Evolutionary conservation across 2,888 invertebrate species (phyloP), one percentile per base, ranked within the genome.

Genomic region (Quadriops clusia): DNA sequence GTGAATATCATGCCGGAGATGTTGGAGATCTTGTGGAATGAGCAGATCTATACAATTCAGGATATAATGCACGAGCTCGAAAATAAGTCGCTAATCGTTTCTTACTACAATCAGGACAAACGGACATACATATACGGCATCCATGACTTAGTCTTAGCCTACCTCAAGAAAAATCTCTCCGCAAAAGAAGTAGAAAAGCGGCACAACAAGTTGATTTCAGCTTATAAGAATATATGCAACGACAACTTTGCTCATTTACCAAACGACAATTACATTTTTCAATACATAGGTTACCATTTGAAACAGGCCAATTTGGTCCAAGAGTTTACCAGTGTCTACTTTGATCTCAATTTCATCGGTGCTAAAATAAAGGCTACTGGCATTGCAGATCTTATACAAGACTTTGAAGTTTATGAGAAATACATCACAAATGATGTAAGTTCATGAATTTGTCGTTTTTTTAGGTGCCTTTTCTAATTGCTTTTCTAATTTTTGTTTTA

Each of bases 241-340:
- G 53, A 58, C 5, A 64, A 69, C 42, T 67, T 67, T 14, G 63
- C 71, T 2, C 67, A 72, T 33, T 64, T 82, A 10, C 70, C 73
- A 0, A 67, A 77, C 38, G 81, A 82, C 48, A 77, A 77, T 26
- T 83, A 83, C 47, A 77, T 79, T 44, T 74, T 72, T 7, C 76
- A 70, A 17, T 79, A 77, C 47, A 67, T 82, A 28, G 81, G 78
- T 1, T 73, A 80, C 47, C 82, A 82, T 54, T 61, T 82, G 34
- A 62, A 67, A 34, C 58, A 68, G 41, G 74, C 77, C 22, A 57
- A 63, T 21, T 44, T 59, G 41, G 68, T 62, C 54, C 51, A 60
- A 5, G 59, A 72, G 39, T 80, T 81, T 51, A 62, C 65, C 14
- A 58, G 58, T 16, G 52, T 80, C 37, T 82, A 72, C 53, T 61